Base-by-base conservation (phyloP, 1,140 invertebrate species). In the Eriocheir sinensis region DNA sequence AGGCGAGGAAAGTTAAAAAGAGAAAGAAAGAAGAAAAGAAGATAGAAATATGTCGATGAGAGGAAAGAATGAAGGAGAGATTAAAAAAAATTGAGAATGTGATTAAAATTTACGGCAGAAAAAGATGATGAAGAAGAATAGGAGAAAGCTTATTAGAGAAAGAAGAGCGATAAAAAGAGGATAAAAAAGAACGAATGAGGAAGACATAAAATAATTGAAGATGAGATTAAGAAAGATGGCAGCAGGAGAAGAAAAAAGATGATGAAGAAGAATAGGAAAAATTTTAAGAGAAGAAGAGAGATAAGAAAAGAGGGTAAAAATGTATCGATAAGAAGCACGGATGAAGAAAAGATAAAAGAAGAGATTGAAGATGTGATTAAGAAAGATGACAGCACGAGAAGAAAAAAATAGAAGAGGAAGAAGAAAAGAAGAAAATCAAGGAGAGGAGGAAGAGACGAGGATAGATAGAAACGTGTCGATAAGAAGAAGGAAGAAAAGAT, bases 401-500 rank as follows among this genome's bases (percentile, higher is more conserved):
- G 12, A 27, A 12, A 72, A 27, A 72, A 34, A 1, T 9, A 72
- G 12, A 27, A 72, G 53, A 27, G 53, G 27, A 27, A 72, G 53
- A 72, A 27, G 21, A 32, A 80, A 30, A 41, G 85, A 88, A 44
- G n/a, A 30, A 41, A 9, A 44, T n/a, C 40, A 21, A 30, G 38
- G 44, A 40, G 12, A n/a, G n/a, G 36, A 88, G 38, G n/a, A 44
- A n/a, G 12, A 34, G 15, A 17, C 30, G 2, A 38, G 12, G 34
- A 72, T 21, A 72, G 60, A 72, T 21, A 72, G 60, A 72, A 34
- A 41, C 12, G 30, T 12, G 36, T 12, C 17, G 81, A 85, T 30
- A 85, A 34, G 36, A 34, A 85, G 81, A 85, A 34, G 36, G 81
- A 85, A 34, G 36, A 34, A 85, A 34, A 85, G 81, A 85, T 30